Percentiles rank a stretch among this genome's conserved stretches.
These are phyloP conservation scores for Petromus typicus DNA, from an alignment of 2,113 vertebrate species.

Conservation along the genomic window DNA sequence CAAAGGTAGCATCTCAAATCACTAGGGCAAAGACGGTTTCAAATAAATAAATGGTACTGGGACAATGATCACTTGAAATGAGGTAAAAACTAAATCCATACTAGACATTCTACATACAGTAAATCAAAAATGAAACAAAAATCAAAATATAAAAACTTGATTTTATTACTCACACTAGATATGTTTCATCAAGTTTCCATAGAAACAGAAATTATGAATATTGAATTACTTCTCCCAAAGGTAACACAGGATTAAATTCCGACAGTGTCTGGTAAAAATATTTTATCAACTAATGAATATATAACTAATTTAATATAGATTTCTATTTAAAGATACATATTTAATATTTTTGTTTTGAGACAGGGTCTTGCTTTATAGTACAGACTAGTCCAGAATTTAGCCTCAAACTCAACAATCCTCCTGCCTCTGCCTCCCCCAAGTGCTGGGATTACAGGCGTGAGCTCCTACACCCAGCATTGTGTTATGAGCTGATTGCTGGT, in stretches of 20 bases:
- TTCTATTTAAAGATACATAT: constrained; percentile 14
- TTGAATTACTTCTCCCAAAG: neutral
- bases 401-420: no score
- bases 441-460: no score
- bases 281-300: neutral
- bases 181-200: neutral
- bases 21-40: neutral
- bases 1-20: neutral
- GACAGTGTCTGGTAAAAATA: neutral
- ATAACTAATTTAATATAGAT: neutral
- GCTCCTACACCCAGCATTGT: no score
- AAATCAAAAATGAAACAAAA: neutral
- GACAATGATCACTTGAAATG: constrained; percentile 11
- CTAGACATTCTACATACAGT: neutral
- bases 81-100: neutral
- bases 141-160: neutral
- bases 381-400: no score
- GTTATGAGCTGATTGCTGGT: no score
- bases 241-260: neutral
- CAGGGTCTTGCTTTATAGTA: no score
- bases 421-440: no score
- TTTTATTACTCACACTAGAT: neutral
- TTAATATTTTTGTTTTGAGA: no score
- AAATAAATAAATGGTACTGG: neutral
- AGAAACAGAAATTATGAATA: neutral